Percentiles rank a stretch among this genome's conserved stretches.
Conservation (phyloP, 2,888 invertebrate genomes). For the Aricia artaxerxes region DNA sequence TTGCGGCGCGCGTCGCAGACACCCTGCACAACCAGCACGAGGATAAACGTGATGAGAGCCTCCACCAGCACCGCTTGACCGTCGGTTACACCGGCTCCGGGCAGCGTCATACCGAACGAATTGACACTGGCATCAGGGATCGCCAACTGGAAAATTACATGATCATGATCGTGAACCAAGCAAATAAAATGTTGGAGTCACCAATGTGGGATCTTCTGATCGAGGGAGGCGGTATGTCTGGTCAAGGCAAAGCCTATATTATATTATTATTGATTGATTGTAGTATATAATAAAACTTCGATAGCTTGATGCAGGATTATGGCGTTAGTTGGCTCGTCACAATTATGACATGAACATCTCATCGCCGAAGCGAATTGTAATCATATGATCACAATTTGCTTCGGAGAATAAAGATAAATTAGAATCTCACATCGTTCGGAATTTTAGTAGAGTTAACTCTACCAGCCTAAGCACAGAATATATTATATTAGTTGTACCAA, state of each 20-base stretch:
- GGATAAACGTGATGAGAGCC: conserved; percentile 90
- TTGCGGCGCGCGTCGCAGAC: conserved; percentile 90
- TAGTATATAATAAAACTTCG: background rate
- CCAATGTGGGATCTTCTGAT: too few species aligned
- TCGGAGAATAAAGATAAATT: too few species aligned
- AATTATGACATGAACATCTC: background rate
- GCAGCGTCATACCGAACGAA: conserved; percentile 83
- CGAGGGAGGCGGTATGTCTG: too few species aligned
- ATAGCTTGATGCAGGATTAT: background rate
- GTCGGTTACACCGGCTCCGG: conserved; percentile 78
- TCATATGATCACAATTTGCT: too few species aligned
- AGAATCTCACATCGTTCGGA: too few species aligned
- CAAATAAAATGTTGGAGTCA: background rate
- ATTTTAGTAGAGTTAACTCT: too few species aligned
- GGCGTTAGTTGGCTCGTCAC: background rate
- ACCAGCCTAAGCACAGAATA: too few species aligned
- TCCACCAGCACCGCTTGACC: conserved; percentile 90
- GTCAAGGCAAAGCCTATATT: background rate
- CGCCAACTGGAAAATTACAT: conserved; percentile 70
- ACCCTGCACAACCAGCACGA: conserved; percentile 92
- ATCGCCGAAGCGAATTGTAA: too few species aligned
- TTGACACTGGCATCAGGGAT: conserved; percentile 77
- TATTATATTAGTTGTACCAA: too few species aligned
- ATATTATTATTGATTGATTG: background rate
- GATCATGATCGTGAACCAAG: background rate